Percentiles rank a stretch among this genome's conserved stretches.
These are phyloP conservation scores for Apostichopus japonicus DNA, from an alignment of 35 echinoderm and acorn worm genomes.

Conservation along the genomic window DNA sequence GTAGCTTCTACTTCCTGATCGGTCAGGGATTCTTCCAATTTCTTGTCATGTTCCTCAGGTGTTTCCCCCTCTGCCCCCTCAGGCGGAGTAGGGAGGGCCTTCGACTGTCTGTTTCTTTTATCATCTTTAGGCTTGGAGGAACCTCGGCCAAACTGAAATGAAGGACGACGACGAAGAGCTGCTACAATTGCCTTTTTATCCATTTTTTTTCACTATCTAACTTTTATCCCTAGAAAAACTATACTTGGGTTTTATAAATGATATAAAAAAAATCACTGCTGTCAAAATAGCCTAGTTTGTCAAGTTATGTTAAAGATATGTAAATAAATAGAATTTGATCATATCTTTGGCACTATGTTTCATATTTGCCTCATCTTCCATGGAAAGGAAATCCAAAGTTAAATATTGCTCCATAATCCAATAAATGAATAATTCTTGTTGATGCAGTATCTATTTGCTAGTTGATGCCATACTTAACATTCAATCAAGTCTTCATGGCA, in stretches of 20 bases:
- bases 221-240: no score
- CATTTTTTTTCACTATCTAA: not conserved
- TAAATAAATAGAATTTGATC: not conserved
- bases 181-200: constrained; percentile 30
- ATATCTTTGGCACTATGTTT: not conserved
- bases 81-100: not conserved
- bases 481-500: no score
- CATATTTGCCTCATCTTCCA: not conserved
- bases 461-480: no score
- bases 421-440: no score
- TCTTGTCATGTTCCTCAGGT: constrained; percentile 12
- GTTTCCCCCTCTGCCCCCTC: constrained; percentile 17
- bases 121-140: constrained; percentile 53
- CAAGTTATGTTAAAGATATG: no score
- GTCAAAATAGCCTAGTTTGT: no score
- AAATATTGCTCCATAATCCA: no score
- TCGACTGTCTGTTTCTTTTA: not conserved
- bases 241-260: no score
- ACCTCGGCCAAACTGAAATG: constrained; percentile 56
- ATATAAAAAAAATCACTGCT: no score
- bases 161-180: constrained; percentile 52
- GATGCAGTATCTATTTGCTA: no score
- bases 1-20: constrained; percentile 53
- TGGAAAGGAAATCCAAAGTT: not conserved
- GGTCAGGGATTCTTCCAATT: constrained; percentile 42